These are phyloP conservation scores for Brachyopa scutellaris DNA, from an alignment of 2,888 invertebrate species.

Conservation along the genomic window DNA sequence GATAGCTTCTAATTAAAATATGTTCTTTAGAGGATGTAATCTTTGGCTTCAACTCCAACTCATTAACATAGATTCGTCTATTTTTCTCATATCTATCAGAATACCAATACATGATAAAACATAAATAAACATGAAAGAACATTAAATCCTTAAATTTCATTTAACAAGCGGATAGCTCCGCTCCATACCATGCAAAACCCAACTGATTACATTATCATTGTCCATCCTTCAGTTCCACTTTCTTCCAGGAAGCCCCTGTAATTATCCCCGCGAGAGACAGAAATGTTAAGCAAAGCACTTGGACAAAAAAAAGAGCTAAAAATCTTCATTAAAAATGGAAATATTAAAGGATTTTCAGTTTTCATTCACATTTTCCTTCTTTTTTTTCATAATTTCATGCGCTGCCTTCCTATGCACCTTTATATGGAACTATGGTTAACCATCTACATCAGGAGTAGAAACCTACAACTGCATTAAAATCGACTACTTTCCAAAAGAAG, in stretches of 20 bases:
- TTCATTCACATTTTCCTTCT: constrained; percentile 35
- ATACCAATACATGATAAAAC: no score
- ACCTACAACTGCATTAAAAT: constrained; percentile 87
- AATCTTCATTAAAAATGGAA: constrained; percentile 66
- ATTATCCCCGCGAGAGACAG: constrained; percentile 8
- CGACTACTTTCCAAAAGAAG: constrained; percentile 93
- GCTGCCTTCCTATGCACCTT: constrained; percentile 63
- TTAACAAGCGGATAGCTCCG: constrained; percentile 1
- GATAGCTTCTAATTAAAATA: no score
- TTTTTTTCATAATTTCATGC: constrained; percentile 65
- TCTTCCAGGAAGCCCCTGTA: constrained; percentile 9
- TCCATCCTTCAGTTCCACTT: constrained; percentile 18
- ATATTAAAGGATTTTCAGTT: constrained; percentile 48
- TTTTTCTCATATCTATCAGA: no score
- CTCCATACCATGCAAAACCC: constrained; percentile 4
- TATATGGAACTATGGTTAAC: constrained; percentile 33
- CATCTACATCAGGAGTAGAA: constrained; percentile 76
- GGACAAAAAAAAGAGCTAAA: neutral
- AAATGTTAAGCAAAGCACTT: neutral
- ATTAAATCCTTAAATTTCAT: constrained; percentile 20
- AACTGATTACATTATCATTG: constrained; percentile 42
- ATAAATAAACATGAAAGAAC: neutral
- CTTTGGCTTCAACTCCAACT: no score
- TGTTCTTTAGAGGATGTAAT: no score
- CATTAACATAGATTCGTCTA: no score